A percentile compares a stretch with the other conserved stretches of the same genome.
Conservation (phyloP, 2,888 invertebrate genomes). For the Eudasyphora cyanicolor region DNA sequence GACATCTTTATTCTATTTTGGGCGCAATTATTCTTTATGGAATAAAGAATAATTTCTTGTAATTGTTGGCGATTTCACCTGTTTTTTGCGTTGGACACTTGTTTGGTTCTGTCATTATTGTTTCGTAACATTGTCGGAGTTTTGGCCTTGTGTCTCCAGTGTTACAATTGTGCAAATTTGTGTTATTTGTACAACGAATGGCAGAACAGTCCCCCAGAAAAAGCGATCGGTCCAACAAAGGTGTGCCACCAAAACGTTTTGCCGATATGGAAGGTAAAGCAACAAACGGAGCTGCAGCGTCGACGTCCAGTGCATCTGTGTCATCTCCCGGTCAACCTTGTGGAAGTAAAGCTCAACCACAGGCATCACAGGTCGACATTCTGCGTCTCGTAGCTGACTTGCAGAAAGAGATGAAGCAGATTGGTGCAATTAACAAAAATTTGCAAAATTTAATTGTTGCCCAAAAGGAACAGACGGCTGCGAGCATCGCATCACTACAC, state of each 20-base stretch:
- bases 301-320: neutral
- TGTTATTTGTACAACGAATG: neutral
- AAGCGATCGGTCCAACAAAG: constrained; percentile 3
- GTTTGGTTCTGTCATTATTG: neutral
- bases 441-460: neutral
- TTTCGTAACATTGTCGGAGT: neutral
- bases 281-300: neutral
- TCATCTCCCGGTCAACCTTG: neutral
- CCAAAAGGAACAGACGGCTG: neutral
- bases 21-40: neutral
- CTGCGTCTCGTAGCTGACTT: constrained; percentile 19
- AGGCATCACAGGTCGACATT: neutral
- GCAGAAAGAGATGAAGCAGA: constrained; percentile 22
- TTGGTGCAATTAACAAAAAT: constrained; percentile 1
- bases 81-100: too few relatives aligned
- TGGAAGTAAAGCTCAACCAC: neutral
- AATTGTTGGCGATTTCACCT: neutral
- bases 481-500: neutral
- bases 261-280: constrained; percentile 8
- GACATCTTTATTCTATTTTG: constrained; percentile 34
- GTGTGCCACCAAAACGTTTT: constrained; percentile 17
- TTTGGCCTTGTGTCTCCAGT: neutral
- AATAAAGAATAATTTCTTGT: neutral
- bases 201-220: neutral
- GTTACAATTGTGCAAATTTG: neutral